Evolutionary conservation across 2,797 vertebrate species (phyloP).

Genomic region (Scomberomorus guttatus): DNA sequence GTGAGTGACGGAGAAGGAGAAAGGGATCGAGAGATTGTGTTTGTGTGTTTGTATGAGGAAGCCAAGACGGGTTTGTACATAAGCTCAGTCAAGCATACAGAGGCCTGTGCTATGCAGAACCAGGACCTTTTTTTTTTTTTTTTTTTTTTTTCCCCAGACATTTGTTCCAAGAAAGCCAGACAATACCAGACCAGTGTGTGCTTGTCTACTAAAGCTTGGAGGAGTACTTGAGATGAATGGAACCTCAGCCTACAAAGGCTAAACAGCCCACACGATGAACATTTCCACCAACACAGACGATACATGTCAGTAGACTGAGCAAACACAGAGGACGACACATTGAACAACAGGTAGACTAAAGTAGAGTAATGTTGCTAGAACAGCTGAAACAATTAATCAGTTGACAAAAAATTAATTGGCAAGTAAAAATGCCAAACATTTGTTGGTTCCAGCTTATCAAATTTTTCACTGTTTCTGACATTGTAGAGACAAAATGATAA

Average conservation of each 20-base stretch:
- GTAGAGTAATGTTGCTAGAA: no score
- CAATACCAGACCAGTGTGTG: not conserved
- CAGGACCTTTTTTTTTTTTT: no score
- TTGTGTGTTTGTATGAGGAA: not conserved
- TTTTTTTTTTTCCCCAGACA: slow-evolving; percentile 10
- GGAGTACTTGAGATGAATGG: not conserved
- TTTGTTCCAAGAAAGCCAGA: slow-evolving; percentile 23
- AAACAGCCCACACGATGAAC: not conserved
- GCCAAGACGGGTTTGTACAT: slow-evolving; percentile 17
- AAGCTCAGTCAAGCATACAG: slow-evolving; percentile 10
- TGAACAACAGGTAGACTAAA: no score
- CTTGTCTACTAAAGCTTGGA: not conserved
- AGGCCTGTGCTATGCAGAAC: slow-evolving; percentile 13
- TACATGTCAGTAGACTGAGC: no score
- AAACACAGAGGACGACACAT: no score
- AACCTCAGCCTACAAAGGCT: not conserved
- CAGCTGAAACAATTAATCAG: no score
- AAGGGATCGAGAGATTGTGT: not conserved
- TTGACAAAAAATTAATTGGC: no score
- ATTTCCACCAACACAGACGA: no score
- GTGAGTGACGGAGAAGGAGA: not conserved
- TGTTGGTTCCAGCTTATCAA: no score
- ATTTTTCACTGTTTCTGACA: no score
- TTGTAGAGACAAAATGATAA: no score
- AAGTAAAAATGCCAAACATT: no score